Evolutionary conservation across 2,113 vertebrate species (phyloP).

Genomic region (Amazona guildingii): DNA sequence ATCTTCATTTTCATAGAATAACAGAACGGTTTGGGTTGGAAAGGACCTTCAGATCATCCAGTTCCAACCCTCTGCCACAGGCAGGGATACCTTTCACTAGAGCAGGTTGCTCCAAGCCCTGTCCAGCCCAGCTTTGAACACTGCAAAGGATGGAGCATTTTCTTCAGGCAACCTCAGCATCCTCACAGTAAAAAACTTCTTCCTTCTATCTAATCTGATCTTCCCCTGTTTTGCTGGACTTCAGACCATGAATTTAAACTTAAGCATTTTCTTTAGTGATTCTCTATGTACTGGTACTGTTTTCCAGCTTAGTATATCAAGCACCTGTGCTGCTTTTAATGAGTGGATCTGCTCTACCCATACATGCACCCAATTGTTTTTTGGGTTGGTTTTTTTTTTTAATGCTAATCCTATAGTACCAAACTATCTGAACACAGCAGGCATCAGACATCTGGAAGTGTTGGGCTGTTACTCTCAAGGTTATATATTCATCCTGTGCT

Average conservation of each 20-base stretch:
- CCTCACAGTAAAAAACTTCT: not conserved
- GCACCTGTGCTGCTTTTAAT: not conserved
- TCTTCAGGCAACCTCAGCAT: not conserved
- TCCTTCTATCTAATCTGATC: not conserved
- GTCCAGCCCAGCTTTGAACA: not conserved
- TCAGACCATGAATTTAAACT: not conserved
- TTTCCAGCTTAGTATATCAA: not conserved
- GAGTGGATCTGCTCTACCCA: not conserved
- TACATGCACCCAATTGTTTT: accelerated
- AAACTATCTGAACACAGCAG: not conserved
- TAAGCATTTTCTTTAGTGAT: not conserved
- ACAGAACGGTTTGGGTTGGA: not conserved
- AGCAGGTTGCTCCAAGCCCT: not conserved
- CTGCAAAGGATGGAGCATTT: not conserved
- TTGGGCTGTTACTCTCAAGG: not conserved
- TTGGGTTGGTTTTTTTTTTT: not conserved
- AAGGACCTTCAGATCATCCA: not conserved
- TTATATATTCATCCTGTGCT: not conserved
- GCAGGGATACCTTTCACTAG: not conserved
- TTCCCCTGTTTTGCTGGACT: not conserved
- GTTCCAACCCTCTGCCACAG: not conserved
- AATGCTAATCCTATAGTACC: not conserved
- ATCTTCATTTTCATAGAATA: not conserved
- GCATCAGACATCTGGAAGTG: not conserved
- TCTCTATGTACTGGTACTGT: not conserved